A percentile compares a stretch with the other conserved stretches of the same genome.
Conservation (phyloP, 1,140 invertebrate species). For the Lucilia cuprina region DNA sequence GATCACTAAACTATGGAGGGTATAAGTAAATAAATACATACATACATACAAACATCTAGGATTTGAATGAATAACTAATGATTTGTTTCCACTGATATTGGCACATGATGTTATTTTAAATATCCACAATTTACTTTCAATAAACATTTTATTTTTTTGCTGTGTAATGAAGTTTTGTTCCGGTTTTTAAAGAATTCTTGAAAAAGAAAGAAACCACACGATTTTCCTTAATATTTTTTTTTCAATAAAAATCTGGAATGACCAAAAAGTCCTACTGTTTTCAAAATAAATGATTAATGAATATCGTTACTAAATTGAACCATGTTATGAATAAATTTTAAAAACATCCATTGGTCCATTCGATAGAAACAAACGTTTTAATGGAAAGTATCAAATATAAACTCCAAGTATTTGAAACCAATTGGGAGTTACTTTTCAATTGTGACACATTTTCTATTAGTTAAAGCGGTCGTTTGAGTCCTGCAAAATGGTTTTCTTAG, state of each 20-base stretch:
- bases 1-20: too few species aligned
- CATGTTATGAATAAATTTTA: too few species aligned
- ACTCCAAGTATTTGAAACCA: too few species aligned
- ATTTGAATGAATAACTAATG: background rate
- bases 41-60: too few species aligned
- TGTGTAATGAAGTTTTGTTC: background rate
- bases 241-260: background rate
- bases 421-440: too few species aligned
- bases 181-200: background rate
- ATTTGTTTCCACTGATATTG: background rate
- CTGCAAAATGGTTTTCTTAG: too few species aligned
- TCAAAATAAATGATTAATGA: background rate
- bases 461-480: too few species aligned
- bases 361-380: too few species aligned
- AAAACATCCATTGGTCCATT: too few species aligned
- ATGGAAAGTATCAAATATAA: too few species aligned
- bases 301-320: background rate
- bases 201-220: background rate
- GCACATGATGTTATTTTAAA: background rate
- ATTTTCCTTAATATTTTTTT: background rate
- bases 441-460: too few species aligned
- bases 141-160: background rate
- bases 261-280: background rate
- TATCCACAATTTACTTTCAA: background rate
- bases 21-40: too few species aligned